These are phyloP conservation scores for Cossypha polioptera DNA, from an alignment of 2,797 vertebrate species.

Conservation along the genomic window DNA sequence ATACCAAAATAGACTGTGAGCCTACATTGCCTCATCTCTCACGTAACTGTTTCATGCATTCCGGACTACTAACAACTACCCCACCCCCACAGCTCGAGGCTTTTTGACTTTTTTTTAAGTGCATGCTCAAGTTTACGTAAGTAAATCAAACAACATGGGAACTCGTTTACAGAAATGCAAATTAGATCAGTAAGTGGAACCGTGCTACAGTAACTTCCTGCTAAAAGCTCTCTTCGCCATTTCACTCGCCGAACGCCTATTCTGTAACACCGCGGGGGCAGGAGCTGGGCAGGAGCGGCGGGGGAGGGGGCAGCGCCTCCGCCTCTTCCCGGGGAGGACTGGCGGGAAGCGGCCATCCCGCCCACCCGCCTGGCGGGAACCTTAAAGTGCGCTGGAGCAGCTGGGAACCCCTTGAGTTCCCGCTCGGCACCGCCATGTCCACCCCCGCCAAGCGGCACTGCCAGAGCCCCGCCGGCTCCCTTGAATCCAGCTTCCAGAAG, in stretches of 20 bases:
- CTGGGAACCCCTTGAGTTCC: neutral
- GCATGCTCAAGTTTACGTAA: neutral
- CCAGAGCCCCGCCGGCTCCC: neutral
- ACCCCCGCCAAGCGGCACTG: conserved; percentile 74
- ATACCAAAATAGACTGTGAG: neutral
- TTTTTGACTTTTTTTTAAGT: neutral
- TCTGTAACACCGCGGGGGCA: neutral
- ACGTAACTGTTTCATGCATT: fast-evolving
- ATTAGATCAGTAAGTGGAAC: neutral
- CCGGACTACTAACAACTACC: fast-evolving
- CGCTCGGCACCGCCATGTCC: conserved; percentile 50
- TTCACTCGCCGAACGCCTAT: neutral
- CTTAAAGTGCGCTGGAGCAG: neutral
- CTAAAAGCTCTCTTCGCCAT: neutral
- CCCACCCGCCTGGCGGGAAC: neutral
- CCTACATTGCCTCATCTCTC: fast-evolving
- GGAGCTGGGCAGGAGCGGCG: neutral
- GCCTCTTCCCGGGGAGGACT: neutral
- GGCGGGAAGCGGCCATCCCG: neutral
- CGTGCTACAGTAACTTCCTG: neutral
- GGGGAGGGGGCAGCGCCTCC: neutral
- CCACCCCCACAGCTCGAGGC: neutral
- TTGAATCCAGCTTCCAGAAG: conserved; percentile 74
- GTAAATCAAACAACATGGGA: neutral
- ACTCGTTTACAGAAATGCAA: neutral